Conservation (phyloP, 2,888 invertebrate genomes). For the Dryadula phaetusa region DNA sequence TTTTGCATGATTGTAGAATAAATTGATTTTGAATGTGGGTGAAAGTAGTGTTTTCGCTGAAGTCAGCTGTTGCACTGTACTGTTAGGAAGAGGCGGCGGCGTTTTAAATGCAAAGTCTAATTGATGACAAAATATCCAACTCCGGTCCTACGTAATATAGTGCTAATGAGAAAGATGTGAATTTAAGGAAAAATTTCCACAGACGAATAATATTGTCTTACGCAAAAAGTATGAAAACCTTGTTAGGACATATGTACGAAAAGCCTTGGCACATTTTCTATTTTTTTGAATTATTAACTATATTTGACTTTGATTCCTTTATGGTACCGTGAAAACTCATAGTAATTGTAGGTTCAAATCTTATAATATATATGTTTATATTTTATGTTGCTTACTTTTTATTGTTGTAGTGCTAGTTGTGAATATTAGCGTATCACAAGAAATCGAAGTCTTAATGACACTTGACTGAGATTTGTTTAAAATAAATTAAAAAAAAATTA, state of each 20-base stretch:
- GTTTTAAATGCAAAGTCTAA: constrained; percentile 65
- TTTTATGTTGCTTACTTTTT: no score
- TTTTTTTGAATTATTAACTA: constrained; percentile 51
- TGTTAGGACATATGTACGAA: constrained; percentile 42
- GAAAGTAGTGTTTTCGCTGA: constrained; percentile 50
- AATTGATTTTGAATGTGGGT: constrained; percentile 45
- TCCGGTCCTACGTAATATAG: constrained; percentile 58
- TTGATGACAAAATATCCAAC: constrained; percentile 68
- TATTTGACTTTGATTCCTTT: background rate
- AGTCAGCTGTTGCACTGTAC: constrained; percentile 61
- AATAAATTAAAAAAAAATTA: no score
- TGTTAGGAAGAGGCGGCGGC: constrained; percentile 43
- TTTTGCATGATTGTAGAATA: constrained; percentile 63
- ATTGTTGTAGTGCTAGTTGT: no score
- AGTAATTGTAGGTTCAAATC: background rate
- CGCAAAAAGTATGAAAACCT: constrained; percentile 41
- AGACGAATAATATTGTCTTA: constrained; percentile 51
- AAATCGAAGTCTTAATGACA: no score
- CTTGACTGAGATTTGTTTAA: no score
- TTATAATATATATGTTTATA: background rate
- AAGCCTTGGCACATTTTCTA: constrained; percentile 47
- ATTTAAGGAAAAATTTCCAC: constrained; percentile 58
- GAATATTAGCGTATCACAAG: no score
- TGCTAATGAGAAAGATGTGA: constrained; percentile 70
- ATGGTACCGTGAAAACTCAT: background rate